phyloP scores from a whole-genome alignment of 2,888 invertebrate species.

The Dolichomitus sp. region DNA sequence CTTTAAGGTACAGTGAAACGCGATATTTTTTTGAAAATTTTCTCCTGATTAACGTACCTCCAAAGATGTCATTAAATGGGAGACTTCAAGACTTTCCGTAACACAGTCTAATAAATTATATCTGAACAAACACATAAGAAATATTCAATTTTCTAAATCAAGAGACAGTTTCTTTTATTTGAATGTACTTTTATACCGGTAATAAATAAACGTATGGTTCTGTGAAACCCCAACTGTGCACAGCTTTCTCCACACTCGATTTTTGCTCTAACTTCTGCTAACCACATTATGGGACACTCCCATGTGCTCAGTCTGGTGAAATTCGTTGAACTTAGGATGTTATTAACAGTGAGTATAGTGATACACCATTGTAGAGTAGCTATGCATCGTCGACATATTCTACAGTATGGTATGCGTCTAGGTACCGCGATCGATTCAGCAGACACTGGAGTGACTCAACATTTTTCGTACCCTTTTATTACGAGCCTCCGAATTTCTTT shows the following conservation, averaged over 20 bases:
- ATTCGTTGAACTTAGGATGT: slow-evolving; percentile 5
- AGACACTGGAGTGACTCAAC: slow-evolving; percentile 25
- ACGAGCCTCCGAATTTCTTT: background rate
- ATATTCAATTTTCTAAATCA: too few species aligned
- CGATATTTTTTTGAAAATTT: too few species aligned
- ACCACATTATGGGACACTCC: slow-evolving; percentile 13
- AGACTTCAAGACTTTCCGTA: too few species aligned
- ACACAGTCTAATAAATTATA: too few species aligned
- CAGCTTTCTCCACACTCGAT: too few species aligned
- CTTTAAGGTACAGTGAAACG: too few species aligned
- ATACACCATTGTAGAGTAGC: slow-evolving; percentile 3
- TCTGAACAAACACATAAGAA: too few species aligned
- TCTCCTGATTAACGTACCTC: too few species aligned
- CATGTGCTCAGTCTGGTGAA: slow-evolving; percentile 19
- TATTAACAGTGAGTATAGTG: slow-evolving; percentile 21
- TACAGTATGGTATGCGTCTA: background rate
- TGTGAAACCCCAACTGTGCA: too few species aligned
- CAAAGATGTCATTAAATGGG: too few species aligned
- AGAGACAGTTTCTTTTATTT: too few species aligned
- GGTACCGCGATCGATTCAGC: slow-evolving; percentile 11
- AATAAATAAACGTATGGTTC: background rate
- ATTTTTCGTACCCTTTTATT: slow-evolving; percentile 22
- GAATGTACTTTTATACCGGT: too few species aligned
- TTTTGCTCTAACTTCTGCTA: background rate
- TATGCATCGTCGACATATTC: background rate